Conservation (phyloP, 2,113 vertebrate genomes). For the Ibidorhyncha struthersii region DNA sequence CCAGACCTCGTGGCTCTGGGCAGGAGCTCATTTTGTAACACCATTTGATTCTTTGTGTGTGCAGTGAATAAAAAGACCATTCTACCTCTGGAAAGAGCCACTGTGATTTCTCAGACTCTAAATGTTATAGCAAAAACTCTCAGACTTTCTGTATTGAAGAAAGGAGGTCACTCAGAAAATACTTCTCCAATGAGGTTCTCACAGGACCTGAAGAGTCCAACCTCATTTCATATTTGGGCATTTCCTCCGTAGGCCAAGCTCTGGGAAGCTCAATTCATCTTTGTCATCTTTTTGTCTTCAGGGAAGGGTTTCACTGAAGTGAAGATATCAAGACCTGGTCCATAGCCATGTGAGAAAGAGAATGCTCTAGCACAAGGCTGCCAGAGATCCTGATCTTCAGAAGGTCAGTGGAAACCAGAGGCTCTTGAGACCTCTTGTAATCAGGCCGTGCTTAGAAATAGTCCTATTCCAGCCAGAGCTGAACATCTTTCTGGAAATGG, state of each 20-base stretch:
- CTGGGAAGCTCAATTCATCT: conserved; percentile 25
- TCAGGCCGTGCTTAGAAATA: conserved; percentile 2
- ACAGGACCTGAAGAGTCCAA: not conserved
- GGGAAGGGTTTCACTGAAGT: conserved; percentile 27
- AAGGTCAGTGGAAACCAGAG: conserved; percentile 41
- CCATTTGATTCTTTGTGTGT: conserved; percentile 28
- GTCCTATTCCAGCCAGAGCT: conserved; percentile 11
- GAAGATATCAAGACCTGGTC: conserved; percentile 24
- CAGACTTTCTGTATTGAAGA: not conserved
- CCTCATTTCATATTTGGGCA: not conserved
- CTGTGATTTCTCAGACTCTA: conserved; percentile 55
- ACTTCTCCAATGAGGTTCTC: not conserved
- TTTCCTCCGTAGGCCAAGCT: not conserved
- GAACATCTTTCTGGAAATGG: conserved; percentile 66
- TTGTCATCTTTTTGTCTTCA: conserved; percentile 30
- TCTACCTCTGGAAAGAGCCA: conserved; percentile 71
- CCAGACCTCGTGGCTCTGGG: not conserved
- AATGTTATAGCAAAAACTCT: not conserved
- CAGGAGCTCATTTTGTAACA: conserved; percentile 20
- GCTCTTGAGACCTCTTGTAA: not conserved
- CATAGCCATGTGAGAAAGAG: not conserved
- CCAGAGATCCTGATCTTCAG: conserved; percentile 41
- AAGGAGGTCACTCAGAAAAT: not conserved
- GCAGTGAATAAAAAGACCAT: conserved; percentile 70
- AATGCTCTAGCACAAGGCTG: conserved; percentile 14